These are phyloP conservation scores for Spinus olivaceus DNA, from an alignment of 2,797 vertebrate species.

Conservation along the genomic window DNA sequence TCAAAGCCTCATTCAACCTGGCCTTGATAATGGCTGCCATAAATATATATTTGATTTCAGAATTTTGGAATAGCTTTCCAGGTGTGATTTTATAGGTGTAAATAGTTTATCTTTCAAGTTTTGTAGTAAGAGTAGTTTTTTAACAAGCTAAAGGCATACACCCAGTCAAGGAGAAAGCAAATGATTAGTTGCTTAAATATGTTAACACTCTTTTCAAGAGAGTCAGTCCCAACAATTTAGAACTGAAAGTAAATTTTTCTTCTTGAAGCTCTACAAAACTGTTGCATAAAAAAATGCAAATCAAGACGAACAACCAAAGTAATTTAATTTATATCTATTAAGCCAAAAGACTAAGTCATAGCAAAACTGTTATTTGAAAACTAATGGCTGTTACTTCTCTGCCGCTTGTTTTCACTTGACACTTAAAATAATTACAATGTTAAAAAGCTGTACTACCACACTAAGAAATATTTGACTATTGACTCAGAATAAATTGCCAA, in stretches of 20 bases:
- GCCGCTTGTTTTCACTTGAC: not conserved
- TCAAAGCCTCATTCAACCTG: not conserved
- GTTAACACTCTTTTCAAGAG: not conserved
- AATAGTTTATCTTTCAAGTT: not conserved
- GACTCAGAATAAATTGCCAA: not conserved
- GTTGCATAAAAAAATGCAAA: not conserved
- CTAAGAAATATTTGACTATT: not conserved
- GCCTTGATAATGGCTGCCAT: not conserved
- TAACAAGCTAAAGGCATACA: not conserved
- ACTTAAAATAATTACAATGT: not conserved
- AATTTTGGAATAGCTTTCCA: not conserved
- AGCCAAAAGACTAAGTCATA: not conserved
- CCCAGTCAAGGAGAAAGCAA: not conserved
- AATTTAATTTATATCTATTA: not conserved
- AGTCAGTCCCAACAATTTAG: not conserved
- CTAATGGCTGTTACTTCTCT: not conserved
- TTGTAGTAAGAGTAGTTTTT: not conserved
- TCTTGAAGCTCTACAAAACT: not conserved
- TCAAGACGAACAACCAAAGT: not conserved
- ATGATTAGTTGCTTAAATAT: not conserved
- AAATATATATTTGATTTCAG: not conserved
- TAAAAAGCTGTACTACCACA: not conserved
- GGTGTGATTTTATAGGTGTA: not conserved
- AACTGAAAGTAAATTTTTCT: not conserved
- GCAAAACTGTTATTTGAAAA: not conserved